A percentile compares a stretch with the other conserved stretches of the same genome.
phyloP scores from a whole-genome alignment of 2,113 vertebrate genomes.

The Cercocebus atys region DNA sequence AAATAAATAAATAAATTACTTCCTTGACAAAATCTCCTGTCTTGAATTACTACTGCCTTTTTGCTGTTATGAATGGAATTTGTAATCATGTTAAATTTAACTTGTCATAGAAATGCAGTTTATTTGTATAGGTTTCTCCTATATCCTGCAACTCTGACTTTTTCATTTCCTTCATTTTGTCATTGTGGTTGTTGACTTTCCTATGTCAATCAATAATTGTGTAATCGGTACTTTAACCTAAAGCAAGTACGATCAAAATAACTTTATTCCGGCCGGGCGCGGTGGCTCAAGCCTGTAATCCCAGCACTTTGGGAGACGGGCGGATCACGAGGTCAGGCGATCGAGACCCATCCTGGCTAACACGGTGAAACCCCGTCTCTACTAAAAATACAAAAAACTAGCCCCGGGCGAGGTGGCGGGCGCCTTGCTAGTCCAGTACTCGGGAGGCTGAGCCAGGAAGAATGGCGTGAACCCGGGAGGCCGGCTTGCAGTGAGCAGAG shows the following conservation, averaged over 20 bases:
- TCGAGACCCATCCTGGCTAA: no score
- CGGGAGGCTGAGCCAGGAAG: no score
- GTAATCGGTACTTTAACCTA: not conserved
- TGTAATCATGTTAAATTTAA: not conserved
- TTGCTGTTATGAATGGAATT: not conserved
- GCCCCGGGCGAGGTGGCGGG: no score
- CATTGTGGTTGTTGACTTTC: not conserved
- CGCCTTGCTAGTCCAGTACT: no score
- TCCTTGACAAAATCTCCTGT: conserved; percentile 4
- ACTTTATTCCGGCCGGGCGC: no score
- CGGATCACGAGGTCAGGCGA: no score
- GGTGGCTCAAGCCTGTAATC: no score
- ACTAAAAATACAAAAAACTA: no score
- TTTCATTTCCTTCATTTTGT: not conserved
- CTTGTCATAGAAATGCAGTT: not conserved
- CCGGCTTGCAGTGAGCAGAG: no score
- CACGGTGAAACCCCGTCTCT: no score
- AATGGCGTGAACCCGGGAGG: no score
- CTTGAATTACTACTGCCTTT: not conserved
- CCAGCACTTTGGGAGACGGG: no score
- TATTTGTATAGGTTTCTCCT: not conserved
- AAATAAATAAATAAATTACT: not conserved
- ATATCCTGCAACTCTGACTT: not conserved
- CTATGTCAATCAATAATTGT: not conserved
- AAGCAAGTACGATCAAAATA: not conserved